Base-by-base conservation (phyloP, 2,113 vertebrate genomes). In the Arenaria interpres region DNA sequence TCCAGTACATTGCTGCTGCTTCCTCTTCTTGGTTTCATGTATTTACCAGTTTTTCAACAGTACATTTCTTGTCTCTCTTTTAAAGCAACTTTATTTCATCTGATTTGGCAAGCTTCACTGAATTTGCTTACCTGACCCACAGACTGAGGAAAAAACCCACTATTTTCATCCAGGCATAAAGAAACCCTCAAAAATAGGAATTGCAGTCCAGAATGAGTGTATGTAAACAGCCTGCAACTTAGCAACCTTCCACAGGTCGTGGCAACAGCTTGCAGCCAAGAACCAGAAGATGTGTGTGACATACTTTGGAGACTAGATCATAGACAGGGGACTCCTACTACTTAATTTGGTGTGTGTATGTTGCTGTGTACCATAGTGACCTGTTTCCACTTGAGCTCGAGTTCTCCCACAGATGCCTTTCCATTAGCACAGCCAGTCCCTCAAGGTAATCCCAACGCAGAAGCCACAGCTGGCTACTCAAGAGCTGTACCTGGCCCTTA, bases 331-430 rank as follows among this genome's bases (percentile, higher is more conserved):
- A 94, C 89, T 96, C 94, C 91, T 78, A 62, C 56, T 87, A 56
- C 95, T 95, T 97, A 94, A 96, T 95, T 95, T 96, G 94, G 95
- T 86, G 45, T 82, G 73, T 95, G 91, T 95, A 39, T 94, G 77
- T 94, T 95, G 87, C 95, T 89, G 91, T 87, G 95, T 79, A 85
- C 69, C 91, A 91, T 92, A 94, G 94, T 79, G 95, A 96, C 89
- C 80, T 30, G 73, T 79, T 94, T 95, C 89, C 94, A 91, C 79
- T 89, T 80, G 45, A 84, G 83, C 93, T 86, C 4, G 1, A 67
- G 75, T 76, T 93, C 60, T 94, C 72, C 72, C 78, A 88, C 82
- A 80, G 75, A 73, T 66, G 78, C 85, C 75, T 91, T 77, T 46
- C 78, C 46, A 53, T 64, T 46, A 84, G 84, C 73, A 79, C 80